Evolutionary conservation across 2,113 vertebrate species (phyloP), one percentile per base, ranked within the genome.

Genomic region (Xenus cinereus): DNA sequence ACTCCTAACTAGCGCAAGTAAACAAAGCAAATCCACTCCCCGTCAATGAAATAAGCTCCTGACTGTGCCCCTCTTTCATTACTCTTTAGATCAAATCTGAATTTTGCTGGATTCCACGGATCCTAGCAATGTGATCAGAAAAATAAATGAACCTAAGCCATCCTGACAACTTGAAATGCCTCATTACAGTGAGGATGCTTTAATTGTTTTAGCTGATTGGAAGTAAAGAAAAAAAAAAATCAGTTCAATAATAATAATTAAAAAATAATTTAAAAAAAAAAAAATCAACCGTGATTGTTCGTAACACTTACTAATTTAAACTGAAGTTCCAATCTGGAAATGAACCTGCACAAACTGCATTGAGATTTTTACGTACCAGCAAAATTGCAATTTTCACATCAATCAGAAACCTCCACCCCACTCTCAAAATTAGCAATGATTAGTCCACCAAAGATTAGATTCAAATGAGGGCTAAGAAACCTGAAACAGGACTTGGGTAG

Each of bases 11-110:
- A 72, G 53, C 73, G 81, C 77, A 32, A 24, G 93, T 82, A 97
- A 97, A 97, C 59, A 92, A 98, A 97, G 94, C 93, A 96, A 96
- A 97, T 95, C 89, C 86, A 86, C 62, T 89, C 90, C 93, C 33
- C 19, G 7, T 94, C 96, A 96, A 97, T 97, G 93, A 93, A 96
- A 92, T n/a, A 89, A 91, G 79, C 73, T 85, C 67, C 76, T 81
- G 72, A 89, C 89, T 95, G 77, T 83, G 30, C 18, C 62, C 24
- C 19, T 90, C 79, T 84, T 45, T 80, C 75, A 89, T 96, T 67
- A 56, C 12, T 35, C 72, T 87, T 75, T 19, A 88, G 64, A 80
- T 45, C 56, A 66, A 24, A 67, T 63, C 23, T 53, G 45, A 64
- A 30, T 93, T 64, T 84, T 95, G 71, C 94, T 68, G 54, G 74